A percentile compares a stretch with the other conserved stretches of the same genome.
Evolutionary conservation across 2,888 invertebrate species (phyloP).

Genomic region (Aethes cnicana): DNA sequence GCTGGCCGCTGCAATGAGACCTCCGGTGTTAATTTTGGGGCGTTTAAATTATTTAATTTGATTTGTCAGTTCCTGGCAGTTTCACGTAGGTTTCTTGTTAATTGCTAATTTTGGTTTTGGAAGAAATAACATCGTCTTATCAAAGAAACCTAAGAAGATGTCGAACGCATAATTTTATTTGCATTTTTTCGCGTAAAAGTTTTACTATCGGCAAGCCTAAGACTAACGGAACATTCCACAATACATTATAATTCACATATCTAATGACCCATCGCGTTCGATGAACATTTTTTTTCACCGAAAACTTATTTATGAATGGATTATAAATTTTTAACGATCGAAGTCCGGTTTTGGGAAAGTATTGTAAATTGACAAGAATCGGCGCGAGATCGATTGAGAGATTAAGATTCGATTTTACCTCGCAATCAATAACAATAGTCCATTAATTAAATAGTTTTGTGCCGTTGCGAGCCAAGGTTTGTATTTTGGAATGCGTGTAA

Average conservation of each 20-base stretch:
- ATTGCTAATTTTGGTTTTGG: too few species aligned
- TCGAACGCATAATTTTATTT: too few species aligned
- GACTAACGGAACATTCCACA: slow-evolving; percentile 36
- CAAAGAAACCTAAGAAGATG: too few species aligned
- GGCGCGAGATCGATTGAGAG: slow-evolving; percentile 8
- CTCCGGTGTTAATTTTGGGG: slow-evolving; percentile 27
- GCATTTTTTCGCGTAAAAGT: slow-evolving; percentile 7
- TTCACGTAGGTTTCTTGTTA: too few species aligned
- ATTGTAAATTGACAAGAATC: slow-evolving; percentile 19
- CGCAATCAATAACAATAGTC: slow-evolving; percentile 18
- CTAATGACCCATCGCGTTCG: slow-evolving; percentile 29
- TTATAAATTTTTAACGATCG: slow-evolving; percentile 31
- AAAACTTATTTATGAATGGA: slow-evolving; percentile 29
- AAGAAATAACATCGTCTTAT: too few species aligned
- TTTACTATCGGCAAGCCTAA: slow-evolving; percentile 28
- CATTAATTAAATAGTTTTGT: slow-evolving; percentile 2
- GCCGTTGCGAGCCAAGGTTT: background rate
- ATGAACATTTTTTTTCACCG: slow-evolving; percentile 32
- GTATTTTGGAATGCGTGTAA: background rate
- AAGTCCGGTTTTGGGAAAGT: slow-evolving; percentile 22
- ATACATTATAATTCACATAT: slow-evolving; percentile 33
- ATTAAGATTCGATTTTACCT: background rate
- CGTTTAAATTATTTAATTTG: slow-evolving; percentile 29
- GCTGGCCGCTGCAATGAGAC: slow-evolving; percentile 26
- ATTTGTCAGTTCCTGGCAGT: too few species aligned